Conservation (phyloP, 2,797 vertebrate species). For the Synaphobranchus kaupii region DNA sequence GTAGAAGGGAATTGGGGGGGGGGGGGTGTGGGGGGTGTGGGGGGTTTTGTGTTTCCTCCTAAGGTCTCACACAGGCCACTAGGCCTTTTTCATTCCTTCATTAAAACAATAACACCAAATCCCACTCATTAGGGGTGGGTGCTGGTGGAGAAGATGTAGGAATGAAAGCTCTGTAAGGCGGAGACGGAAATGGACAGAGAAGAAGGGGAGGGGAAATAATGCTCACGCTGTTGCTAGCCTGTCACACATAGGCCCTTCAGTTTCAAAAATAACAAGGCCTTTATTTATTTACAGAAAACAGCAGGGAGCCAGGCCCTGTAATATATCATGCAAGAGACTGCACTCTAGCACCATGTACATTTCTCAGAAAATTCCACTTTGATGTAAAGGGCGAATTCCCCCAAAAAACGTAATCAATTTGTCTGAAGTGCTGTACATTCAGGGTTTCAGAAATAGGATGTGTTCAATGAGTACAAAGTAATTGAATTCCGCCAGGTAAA, state of each 20-base stretch:
- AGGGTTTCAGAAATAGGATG: background rate
- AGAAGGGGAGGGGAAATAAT: slow-evolving; percentile 27
- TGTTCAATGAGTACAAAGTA: background rate
- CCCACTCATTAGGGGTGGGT: background rate
- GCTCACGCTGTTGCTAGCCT: slow-evolving; percentile 18
- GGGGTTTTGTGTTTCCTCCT: background rate
- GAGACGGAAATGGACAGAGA: slow-evolving; percentile 11
- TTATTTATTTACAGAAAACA: slow-evolving; percentile 38
- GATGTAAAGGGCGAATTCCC: background rate
- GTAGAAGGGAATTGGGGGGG: background rate
- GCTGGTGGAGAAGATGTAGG: slow-evolving; percentile 31
- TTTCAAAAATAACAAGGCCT: slow-evolving; percentile 28
- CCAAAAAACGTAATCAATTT: background rate
- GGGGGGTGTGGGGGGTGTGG: background rate
- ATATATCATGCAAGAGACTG: background rate
- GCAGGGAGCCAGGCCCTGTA: slow-evolving; percentile 2
- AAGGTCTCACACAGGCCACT: background rate
- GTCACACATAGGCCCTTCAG: slow-evolving; percentile 28
- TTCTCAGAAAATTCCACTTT: background rate
- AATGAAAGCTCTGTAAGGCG: slow-evolving; percentile 25
- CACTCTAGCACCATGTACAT: background rate
- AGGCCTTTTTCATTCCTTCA: background rate
- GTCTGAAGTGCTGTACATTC: background rate
- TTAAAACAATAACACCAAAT: slow-evolving; percentile 19
- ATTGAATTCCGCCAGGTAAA: background rate